Percentiles rank a stretch among this genome's conserved stretches.
These are phyloP conservation scores for Cosmia pyralina DNA, from an alignment of 2,888 invertebrate genomes.

Conservation along the genomic window DNA sequence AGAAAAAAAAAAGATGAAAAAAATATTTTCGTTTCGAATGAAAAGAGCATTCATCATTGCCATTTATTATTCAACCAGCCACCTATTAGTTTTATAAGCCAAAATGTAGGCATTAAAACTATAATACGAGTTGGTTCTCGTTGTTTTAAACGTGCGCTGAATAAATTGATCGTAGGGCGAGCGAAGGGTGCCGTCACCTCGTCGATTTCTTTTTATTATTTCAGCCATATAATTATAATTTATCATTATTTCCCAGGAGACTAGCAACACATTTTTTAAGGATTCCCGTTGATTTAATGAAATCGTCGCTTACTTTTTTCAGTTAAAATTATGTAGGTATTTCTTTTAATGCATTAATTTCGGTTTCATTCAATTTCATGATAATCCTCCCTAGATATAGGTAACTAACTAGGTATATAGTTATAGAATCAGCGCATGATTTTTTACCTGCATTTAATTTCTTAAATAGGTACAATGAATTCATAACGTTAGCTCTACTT, in stretches of 20 bases:
- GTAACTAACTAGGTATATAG: not conserved
- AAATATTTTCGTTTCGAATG: not conserved
- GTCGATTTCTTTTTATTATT: constrained; percentile 1
- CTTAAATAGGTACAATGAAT: not conserved
- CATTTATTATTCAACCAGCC: constrained; percentile 33
- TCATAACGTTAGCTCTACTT: not conserved
- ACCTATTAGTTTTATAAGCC: constrained; percentile 13
- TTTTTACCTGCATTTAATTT: not conserved
- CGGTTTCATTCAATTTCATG: not conserved
- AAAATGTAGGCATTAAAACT: constrained; percentile 42
- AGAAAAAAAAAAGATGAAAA: not conserved
- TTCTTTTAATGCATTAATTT: not conserved
- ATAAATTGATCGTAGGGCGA: constrained; percentile 21
- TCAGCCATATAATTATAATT: constrained; percentile 32
- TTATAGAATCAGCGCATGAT: not conserved
- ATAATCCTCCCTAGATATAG: not conserved
- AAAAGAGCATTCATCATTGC: constrained; percentile 18
- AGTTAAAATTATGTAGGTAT: not conserved
- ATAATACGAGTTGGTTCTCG: constrained; percentile 24
- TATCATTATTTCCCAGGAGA: constrained; percentile 8
- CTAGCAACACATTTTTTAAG: not conserved
- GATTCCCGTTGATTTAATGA: not conserved
- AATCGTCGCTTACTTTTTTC: not conserved
- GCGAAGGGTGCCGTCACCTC: not conserved
- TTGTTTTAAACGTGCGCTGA: constrained; percentile 36